A percentile compares a stretch with the other conserved stretches of the same genome.
These are phyloP conservation scores for Rhimphoctona megacephalus DNA, from an alignment of 2,888 invertebrate species.

Conservation along the genomic window DNA sequence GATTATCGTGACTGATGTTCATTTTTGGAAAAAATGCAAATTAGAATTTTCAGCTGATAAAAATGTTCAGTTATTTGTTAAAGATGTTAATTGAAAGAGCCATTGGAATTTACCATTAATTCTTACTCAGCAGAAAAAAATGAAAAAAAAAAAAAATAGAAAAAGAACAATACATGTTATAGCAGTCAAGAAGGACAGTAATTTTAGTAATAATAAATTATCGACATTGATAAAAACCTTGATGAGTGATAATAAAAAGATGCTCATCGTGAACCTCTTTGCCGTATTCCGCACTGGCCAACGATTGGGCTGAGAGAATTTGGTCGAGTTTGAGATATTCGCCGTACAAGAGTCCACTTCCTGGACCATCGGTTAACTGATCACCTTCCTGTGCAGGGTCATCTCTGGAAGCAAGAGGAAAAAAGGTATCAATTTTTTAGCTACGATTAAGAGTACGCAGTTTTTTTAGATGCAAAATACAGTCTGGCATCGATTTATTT, in stretches of 20 bases:
- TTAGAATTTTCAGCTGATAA: too few species aligned
- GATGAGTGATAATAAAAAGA: conserved; percentile 98
- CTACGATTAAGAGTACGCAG: too few species aligned
- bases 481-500: background rate
- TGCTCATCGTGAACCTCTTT: conserved; percentile 97
- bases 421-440: background rate
- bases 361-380: conserved; percentile 89
- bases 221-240: conserved; percentile 89
- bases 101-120: too few species aligned
- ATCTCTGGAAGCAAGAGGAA: conserved; percentile 69
- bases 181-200: background rate
- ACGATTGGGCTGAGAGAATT: conserved; percentile 92
- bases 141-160: too few species aligned
- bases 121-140: too few species aligned
- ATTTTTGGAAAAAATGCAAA: too few species aligned
- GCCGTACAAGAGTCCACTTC: conserved; percentile 94
- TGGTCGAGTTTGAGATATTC: conserved; percentile 97
- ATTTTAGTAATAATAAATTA: background rate
- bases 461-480: background rate
- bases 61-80: too few species aligned
- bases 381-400: conserved; percentile 85
- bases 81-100: too few species aligned
- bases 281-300: conserved; percentile 90
- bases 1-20: too few species aligned
- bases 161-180: too few species aligned